Base-by-base conservation (phyloP, 1,140 invertebrate species). In the Theocolax elegans region DNA sequence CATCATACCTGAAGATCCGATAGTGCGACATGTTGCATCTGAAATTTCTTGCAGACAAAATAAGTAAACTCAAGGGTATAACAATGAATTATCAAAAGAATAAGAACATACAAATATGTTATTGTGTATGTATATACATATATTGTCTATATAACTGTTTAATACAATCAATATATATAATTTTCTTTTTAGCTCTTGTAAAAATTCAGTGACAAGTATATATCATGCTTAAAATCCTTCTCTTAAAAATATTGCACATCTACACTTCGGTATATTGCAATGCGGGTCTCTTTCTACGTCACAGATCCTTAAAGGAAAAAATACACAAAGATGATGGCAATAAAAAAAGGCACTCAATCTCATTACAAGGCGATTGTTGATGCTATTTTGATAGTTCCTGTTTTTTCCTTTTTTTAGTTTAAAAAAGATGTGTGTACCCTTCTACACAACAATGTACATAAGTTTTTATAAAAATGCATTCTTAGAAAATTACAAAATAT, bases 161-260 rank as follows among this genome's bases (percentile, higher is more conserved):
- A 35, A 72, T 81, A 82, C 79, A 82, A 77, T 76, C 74, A 23
- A 23, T 78, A 78, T 77, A 78, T 78, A 81, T 77, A 77, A 72
- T 72, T 67, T 71, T 62, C 42, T 80, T 63, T 68, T 59, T 73
- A 46, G 23, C 17, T 31, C 21, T 38, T 27, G 71, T 73, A 72
- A 75, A 76, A 79, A 79, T 19, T 59, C 38, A 56, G 25, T 17
- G 27, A 54, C 40, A n/a, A 44, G 44, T 44, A 42, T 73, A 35
- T 71, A 68, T 59, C 72, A 60, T 64, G 75, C 63, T 71, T 77
- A 78, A 82, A 82, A 82, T 79, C 72, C 72, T 67, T 75, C 62
- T 66, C 64, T 71, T 78, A 80, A 71, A 81, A 81, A 78, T 79
- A 81, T 81, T 81, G 80, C 78, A 82, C 78, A 77, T 78, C 29